Evolutionary conservation across 2,113 vertebrate genomes (phyloP), one percentile per base, ranked within the genome.

Genomic region (Limanda limanda): DNA sequence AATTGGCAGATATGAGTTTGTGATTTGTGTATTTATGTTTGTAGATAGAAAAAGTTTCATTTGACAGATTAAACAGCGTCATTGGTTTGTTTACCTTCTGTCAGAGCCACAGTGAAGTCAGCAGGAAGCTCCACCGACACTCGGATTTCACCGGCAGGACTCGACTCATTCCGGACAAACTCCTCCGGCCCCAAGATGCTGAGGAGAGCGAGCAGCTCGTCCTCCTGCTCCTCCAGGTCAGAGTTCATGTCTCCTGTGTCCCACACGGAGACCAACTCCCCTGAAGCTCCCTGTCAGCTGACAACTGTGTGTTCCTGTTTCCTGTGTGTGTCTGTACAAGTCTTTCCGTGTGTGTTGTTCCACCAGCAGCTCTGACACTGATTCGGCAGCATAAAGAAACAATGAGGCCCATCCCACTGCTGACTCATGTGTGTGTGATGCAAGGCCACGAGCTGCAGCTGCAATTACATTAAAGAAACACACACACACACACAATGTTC

Each of bases 121-220:
- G 88, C 86, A 14, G 96, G 95, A 71, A 97, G 69, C 52, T 97
- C 95, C 67, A 95, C 87, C 3, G 79, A 93, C 24, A 97, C 95
- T 77, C 91, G 91, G 35, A 95, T 94, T 89, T 97, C 95, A 91
- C 97, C 96, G 79, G 95, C 95, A 45, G 0, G 60, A 35, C 77
- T 86, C 73, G 94, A 91, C 51, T 89, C 92, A 1, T 92, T 82
- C 89, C 95, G 95, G 82, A 92, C 90, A 21, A 98, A 98, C 82
- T 96, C 95, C n/a, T 96, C 95, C 48, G 94, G 89, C 21, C 91
- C 92, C 0, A 96, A 96, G 69, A 98, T 98, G 91, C 96, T 98
- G 0, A 92, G 92, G 70, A 98, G 81, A 1, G 95, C 97, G 84
- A 98, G 90, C 71, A 97, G 91, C 78, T 98, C 97, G n/a, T 98